Base-by-base conservation (phyloP, 2,888 invertebrate genomes). In the Liodrosophila aerea region DNA sequence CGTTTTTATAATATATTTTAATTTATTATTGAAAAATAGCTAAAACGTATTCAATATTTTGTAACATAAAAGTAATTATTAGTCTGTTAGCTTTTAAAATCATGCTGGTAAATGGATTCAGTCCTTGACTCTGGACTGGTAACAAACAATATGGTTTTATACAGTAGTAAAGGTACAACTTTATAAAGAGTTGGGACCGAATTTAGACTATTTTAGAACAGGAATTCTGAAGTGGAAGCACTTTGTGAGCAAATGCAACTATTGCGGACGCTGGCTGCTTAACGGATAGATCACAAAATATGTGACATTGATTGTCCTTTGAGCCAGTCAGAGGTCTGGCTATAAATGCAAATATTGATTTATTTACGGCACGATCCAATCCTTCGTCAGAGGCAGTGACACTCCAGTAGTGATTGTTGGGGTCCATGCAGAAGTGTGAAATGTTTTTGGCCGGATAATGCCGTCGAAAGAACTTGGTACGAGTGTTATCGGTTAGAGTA, bases 231-330 rank as follows among this genome's bases (percentile, higher is more conserved):
- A 87, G 73, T 41, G 80, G 85, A 47, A 89, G 68, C 37, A 88
- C 85, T 67, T 88, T 89, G 27, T 88, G 84, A 8, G 88, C 87
- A 59, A 89, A 89, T 11, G 88, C 84, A 74, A 98, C 96, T 85
- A 98, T 98, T 40, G 98, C 98, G 27, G 95, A 94, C 15, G 98
- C 97, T 7, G 98, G 98, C 75, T 94, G 94, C 85, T 96, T 96
- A 0, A 96, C 94, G 87, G 98, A 97, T 56, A 98, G 91, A 89
- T 99, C 98, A 13, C 98, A 98, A 91, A 99, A 98, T 67, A 99
- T 93, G 91, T 98, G 98, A 91, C 98, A 98, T 90, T 97, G 96
- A 91, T 99, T 99, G 91, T 98, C 98, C 9, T 93, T 92, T 67
- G 92, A 92, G 64, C 95, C 95, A 33, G 95, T 94, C 29, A 95